Evolutionary conservation across 2,797 vertebrate species (phyloP).

Genomic region (Chrysocyon brachyurus): DNA sequence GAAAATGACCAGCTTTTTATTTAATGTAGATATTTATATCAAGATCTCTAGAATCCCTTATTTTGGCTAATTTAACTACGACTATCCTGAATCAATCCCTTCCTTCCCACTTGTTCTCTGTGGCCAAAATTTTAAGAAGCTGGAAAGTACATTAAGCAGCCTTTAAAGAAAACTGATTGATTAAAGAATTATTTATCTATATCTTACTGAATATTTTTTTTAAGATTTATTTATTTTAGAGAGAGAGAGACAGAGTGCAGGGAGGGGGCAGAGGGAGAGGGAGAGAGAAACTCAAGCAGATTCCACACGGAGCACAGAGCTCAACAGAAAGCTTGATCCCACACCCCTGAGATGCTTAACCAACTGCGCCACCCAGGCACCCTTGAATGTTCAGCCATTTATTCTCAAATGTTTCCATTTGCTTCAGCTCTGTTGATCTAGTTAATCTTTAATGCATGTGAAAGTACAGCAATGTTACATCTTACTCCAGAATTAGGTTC

Average conservation of each 20-base stretch:
- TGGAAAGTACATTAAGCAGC: not conserved
- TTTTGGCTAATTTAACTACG: not conserved
- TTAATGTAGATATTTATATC: not conserved
- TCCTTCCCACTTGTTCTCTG: conserved; percentile 11
- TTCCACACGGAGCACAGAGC: not conserved
- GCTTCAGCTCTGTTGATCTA: not conserved
- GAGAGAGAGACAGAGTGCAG: not conserved
- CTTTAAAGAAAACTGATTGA: conserved; percentile 12
- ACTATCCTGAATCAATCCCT: conserved; percentile 1
- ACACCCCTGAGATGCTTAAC: not conserved
- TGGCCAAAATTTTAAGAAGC: conserved; percentile 29
- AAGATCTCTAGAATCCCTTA: not conserved
- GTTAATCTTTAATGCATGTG: conserved; percentile 45
- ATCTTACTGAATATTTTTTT: not conserved
- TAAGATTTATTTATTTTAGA: not conserved
- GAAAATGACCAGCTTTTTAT: conserved; percentile 41
- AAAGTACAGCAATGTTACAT: not conserved
- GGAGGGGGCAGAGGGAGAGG: not conserved
- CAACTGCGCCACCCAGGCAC: not conserved
- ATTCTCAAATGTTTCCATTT: conserved; percentile 17
- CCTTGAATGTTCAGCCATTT: not conserved
- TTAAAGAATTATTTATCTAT: conserved; percentile 55
- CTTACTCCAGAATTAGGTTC: conserved; percentile 38
- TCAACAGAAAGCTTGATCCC: not conserved
- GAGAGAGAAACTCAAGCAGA: not conserved